Conservation (phyloP, 2,888 invertebrate species). For the Acleris sparsana region DNA sequence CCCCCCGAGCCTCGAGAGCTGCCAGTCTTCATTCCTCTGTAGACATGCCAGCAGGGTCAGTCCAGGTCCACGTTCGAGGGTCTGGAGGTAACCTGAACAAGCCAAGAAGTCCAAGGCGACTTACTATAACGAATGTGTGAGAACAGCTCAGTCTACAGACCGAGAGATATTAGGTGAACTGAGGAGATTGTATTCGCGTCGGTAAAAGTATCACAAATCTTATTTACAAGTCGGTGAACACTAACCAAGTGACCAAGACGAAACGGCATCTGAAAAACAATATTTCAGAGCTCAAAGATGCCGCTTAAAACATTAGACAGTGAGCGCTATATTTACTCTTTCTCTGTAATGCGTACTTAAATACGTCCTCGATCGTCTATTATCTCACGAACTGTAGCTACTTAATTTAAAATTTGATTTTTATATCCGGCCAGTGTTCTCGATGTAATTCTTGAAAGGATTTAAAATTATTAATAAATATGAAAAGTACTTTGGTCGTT, state of each 20-base stretch:
- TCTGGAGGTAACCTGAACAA: constrained; percentile 66
- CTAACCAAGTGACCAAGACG: too few species aligned
- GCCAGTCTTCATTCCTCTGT: constrained; percentile 72
- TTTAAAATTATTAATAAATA: not conserved
- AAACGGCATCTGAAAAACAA: too few species aligned
- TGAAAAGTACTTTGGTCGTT: not conserved
- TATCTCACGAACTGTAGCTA: not conserved
- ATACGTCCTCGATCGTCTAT: not conserved
- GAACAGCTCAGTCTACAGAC: constrained; percentile 23
- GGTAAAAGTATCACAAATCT: too few species aligned
- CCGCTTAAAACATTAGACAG: too few species aligned
- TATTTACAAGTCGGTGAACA: too few species aligned
- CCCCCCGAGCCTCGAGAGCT: constrained; percentile 71
- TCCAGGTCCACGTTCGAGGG: constrained; percentile 74
- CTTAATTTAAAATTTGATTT: not conserved
- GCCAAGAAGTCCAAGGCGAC: constrained; percentile 70
- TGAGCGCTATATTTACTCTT: too few species aligned
- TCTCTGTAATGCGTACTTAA: too few species aligned
- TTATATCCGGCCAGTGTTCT: not conserved
- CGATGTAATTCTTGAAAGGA: not conserved
- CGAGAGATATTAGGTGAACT: constrained; percentile 13
- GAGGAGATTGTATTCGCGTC: too few species aligned
- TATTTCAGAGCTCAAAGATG: too few species aligned
- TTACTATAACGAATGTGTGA: constrained; percentile 54
- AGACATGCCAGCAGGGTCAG: constrained; percentile 67